A percentile compares a stretch with the other conserved stretches of the same genome.
phyloP scores from a whole-genome alignment of 2,888 invertebrate species.

The Epinotia ramella region DNA sequence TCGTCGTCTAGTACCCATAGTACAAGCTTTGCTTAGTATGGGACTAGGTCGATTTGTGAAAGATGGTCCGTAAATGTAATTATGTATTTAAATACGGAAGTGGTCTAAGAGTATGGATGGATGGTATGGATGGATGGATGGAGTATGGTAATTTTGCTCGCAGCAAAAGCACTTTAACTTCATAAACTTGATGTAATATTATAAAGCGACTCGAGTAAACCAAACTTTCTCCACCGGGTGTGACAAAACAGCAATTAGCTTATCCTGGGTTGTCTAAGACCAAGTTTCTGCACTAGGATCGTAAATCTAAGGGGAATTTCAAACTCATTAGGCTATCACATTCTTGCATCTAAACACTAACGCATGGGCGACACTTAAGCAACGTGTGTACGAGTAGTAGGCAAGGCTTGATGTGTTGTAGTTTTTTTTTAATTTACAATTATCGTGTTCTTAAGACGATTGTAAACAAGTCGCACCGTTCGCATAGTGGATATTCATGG shows the following conservation, averaged over 20 bases:
- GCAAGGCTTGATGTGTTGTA: too few relatives aligned
- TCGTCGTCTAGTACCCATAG: too few relatives aligned
- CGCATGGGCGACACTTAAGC: not conserved
- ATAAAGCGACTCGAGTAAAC: conserved; percentile 7
- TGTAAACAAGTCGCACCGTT: too few relatives aligned
- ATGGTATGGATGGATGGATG: too few relatives aligned
- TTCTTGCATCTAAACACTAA: conserved; percentile 6
- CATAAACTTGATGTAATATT: conserved; percentile 15
- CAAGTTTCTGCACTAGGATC: conserved; percentile 18
- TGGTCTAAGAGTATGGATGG: too few relatives aligned
- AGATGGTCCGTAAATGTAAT: too few relatives aligned
- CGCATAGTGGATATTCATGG: too few relatives aligned
- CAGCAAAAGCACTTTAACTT: not conserved
- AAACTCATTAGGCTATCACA: conserved; percentile 35
- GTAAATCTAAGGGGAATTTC: conserved; percentile 27
- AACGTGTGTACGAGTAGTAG: not conserved
- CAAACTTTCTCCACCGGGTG: conserved; percentile 6
- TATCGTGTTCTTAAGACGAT: too few relatives aligned
- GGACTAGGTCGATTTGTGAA: too few relatives aligned
- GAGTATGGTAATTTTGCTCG: not conserved
- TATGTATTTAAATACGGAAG: too few relatives aligned
- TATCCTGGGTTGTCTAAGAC: conserved; percentile 17
- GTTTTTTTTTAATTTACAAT: too few relatives aligned
- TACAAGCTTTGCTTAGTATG: too few relatives aligned
- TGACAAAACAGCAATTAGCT: conserved; percentile 34